A percentile compares a stretch with the other conserved stretches of the same genome.
Conservation (phyloP, 2,113 vertebrate species). For the Rhadina sibilatrix region DNA sequence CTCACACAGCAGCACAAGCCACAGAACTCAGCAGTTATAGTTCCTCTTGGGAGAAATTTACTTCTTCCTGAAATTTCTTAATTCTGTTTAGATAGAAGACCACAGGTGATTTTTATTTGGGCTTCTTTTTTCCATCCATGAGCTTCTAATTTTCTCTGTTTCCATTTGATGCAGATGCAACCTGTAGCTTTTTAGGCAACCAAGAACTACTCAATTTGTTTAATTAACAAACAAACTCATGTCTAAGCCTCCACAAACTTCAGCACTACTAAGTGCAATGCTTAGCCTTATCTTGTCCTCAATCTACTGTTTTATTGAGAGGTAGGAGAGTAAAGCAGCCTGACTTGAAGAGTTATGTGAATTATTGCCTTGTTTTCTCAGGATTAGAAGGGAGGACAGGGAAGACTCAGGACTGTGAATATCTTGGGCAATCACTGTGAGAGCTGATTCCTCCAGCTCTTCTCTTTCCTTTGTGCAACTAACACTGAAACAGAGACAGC, state of each 20-base stretch:
- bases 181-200: neutral
- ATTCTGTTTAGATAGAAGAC: neutral
- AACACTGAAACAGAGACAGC: neutral
- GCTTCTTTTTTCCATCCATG: fast-evolving
- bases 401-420: neutral
- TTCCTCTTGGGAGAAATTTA: neutral
- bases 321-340: neutral
- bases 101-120: neutral
- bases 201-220: neutral
- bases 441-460: neutral
- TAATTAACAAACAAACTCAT: too few species aligned
- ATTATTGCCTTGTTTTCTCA: neutral
- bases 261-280: neutral
- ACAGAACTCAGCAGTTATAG: neutral
- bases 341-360: neutral
- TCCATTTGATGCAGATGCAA: neutral
- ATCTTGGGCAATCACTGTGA: neutral
- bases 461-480: neutral
- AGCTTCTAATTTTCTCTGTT: neutral
- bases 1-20: neutral
- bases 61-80: neutral
- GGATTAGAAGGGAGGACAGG: neutral
- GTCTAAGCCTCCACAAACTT: neutral
- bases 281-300: neutral
- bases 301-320: neutral